Percentiles rank a stretch among this genome's conserved stretches.
Conservation (phyloP, 2,797 vertebrate species). For the Diplodus sargus region DNA sequence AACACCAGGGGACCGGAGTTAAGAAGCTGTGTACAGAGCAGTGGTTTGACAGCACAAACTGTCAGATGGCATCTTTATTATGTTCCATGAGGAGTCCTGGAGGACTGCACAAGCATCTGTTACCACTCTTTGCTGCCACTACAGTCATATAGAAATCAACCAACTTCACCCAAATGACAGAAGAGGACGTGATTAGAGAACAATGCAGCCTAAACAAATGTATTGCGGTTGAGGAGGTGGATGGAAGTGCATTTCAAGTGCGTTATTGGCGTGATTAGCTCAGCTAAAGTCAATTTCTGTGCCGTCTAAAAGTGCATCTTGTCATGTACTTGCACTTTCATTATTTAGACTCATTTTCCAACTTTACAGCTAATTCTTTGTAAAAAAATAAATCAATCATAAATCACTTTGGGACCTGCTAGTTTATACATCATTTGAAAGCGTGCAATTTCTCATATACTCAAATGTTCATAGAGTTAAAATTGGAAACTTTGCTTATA, state of each 20-base stretch:
- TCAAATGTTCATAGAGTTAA: background rate
- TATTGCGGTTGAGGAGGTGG: background rate
- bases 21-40: slow-evolving; percentile 64
- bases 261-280: background rate
- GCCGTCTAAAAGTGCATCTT: too few species aligned
- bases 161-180: slow-evolving; percentile 57
- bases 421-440: too few species aligned
- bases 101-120: slow-evolving; percentile 77
- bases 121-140: slow-evolving; percentile 63
- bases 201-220: slow-evolving; percentile 30
- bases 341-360: too few species aligned
- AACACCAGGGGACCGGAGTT: slow-evolving; percentile 60
- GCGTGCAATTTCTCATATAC: background rate
- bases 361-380: too few species aligned
- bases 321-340: too few species aligned
- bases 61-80: slow-evolving; percentile 83
- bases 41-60: slow-evolving; percentile 79
- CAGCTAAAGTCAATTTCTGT: too few species aligned
- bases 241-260: slow-evolving; percentile 9
- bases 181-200: slow-evolving; percentile 48
- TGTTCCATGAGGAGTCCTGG: slow-evolving; percentile 72
- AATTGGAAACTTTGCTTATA: slow-evolving; percentile 5
- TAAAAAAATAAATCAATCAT: too few species aligned
- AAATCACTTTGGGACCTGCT: too few species aligned
- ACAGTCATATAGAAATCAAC: slow-evolving; percentile 61